These are phyloP conservation scores for Isurus oxyrinchus DNA, from an alignment of 2,113 vertebrate genomes.

Conservation along the genomic window DNA sequence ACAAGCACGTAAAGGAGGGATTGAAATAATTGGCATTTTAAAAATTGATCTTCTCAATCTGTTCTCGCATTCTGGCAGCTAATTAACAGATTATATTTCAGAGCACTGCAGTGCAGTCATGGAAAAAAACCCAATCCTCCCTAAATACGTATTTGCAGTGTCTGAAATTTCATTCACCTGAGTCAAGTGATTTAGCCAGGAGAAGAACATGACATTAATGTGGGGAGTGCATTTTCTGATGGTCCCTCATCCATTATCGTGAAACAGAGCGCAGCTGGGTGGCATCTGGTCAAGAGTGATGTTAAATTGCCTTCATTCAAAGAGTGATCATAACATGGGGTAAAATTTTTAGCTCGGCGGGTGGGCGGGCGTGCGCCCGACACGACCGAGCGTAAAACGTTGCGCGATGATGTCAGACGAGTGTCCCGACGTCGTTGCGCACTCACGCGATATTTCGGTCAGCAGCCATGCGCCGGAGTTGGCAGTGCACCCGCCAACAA, in stretches of 20 bases:
- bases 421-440: too few species aligned
- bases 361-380: too few species aligned
- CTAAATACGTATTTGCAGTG: neutral
- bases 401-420: too few species aligned
- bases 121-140: neutral
- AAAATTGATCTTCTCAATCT: neutral
- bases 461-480: too few species aligned
- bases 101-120: neutral
- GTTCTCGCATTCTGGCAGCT: neutral
- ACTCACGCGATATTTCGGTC: too few species aligned
- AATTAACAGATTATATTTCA: neutral
- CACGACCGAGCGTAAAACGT: too few species aligned
- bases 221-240: neutral
- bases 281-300: neutral
- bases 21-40: neutral
- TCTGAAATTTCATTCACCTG: neutral
- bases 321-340: neutral
- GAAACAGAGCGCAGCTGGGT: neutral
- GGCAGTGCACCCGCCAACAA: too few species aligned
- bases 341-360: too few species aligned
- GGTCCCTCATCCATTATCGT: neutral
- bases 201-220: constrained; percentile 4
- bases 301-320: neutral
- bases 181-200: neutral
- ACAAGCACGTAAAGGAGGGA: neutral